Base-by-base conservation (phyloP, 2,797 vertebrate species). In the Buceros bicornis region DNA sequence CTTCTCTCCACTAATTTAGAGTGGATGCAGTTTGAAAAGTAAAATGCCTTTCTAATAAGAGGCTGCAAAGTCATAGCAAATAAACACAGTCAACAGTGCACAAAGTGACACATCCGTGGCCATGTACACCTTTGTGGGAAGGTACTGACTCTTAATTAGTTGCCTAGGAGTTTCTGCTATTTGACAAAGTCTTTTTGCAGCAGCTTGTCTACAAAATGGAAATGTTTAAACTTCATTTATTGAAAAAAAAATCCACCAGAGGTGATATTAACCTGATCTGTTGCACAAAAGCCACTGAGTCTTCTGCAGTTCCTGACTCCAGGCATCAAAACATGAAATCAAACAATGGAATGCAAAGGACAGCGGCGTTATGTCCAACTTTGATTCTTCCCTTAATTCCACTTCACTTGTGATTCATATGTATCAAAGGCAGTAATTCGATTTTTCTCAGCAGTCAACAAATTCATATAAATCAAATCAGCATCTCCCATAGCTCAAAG, bases 41-140 rank as follows among this genome's bases (percentile, higher is more conserved):
- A 57, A 64, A 88, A 70, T n/a, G 42, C 79, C 74, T 91, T 85
- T 92, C 56, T 95, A 82, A 73, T 77, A 72, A 37, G 10, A 81
- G 22, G 19, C 62, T 92, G 26, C 54, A 62, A 78, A 91, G 72
- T 84, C 82, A 56, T 16, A 58, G 47, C 54, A 85, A 82, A 62
- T 69, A 54, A 93, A 82, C 0, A 0, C 54, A 72, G 42, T 71
- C 65, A 82, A 17, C n/a, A 67, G 79, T 16, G 28, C 67, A 76
- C 69, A 86, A 60, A 92, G 62, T 45, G 58, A 73, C 72, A 67
- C 22, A 25, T 91, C 72, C 90, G 22, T 94, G 82, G 42, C 58
- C 80, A 82, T 54, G 29, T 35, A 54, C 47, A 72, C 42, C 69
- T 94, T 88, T 51, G 77, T 61, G 62, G 50, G 47, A 67, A 65